Conservation (phyloP, 2,888 invertebrate species). For the Dicranocentrus wangi region DNA sequence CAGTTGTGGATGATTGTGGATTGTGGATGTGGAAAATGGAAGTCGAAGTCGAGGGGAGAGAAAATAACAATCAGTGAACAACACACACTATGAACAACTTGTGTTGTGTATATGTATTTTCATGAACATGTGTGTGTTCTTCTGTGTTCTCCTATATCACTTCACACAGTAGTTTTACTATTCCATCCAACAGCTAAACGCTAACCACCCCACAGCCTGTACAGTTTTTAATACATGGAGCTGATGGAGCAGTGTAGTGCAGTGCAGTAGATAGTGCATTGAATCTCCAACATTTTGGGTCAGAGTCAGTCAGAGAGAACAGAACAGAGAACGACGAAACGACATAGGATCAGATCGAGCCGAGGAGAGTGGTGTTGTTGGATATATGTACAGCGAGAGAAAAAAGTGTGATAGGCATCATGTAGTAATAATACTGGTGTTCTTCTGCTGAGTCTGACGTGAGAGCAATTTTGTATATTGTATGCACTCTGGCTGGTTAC, state of each 20-base stretch:
- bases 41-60: not conserved
- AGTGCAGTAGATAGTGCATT: too few species aligned
- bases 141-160: not conserved
- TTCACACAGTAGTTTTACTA: too few species aligned
- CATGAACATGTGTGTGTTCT: constrained; percentile 33
- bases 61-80: constrained; percentile 2
- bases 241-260: too few species aligned
- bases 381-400: constrained; percentile 6
- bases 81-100: constrained; percentile 20
- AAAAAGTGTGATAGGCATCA: not conserved
- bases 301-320: not conserved
- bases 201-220: not conserved
- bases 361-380: not conserved
- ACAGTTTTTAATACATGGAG: too few species aligned
- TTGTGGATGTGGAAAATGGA: too few species aligned
- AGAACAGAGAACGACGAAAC: too few species aligned
- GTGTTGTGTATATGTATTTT: too few species aligned
- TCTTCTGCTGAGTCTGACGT: too few species aligned
- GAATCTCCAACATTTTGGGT: not conserved
- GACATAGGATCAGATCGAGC: too few species aligned
- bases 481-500: not conserved
- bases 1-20: too few species aligned
- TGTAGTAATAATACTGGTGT: too few species aligned
- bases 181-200: too few species aligned
- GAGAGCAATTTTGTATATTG: not conserved